Conservation (phyloP, 2,797 vertebrate genomes). For the Philypnodon macrostomus region DNA sequence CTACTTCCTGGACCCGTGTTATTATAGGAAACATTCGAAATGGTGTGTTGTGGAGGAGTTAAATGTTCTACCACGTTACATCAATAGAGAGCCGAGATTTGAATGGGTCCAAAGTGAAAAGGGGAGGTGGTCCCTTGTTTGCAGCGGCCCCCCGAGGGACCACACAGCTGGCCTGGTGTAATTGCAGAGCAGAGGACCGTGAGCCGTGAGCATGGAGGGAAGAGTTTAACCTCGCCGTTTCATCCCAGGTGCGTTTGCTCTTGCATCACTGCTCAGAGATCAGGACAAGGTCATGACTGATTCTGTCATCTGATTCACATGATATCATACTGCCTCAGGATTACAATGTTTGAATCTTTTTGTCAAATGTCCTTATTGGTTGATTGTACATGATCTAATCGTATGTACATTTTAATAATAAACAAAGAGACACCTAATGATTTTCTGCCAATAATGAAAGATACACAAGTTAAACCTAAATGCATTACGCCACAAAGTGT, state of each 20-base stretch:
- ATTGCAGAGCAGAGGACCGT: constrained; percentile 64
- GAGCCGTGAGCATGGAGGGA: constrained; percentile 18
- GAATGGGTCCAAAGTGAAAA: constrained; percentile 11
- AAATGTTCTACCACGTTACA: neutral
- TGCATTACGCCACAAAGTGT: no score
- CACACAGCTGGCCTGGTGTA: constrained; percentile 71
- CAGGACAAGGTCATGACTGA: constrained; percentile 30
- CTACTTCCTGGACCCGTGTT: no score
- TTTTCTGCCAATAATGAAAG: no score
- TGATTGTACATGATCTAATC: no score
- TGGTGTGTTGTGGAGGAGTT: neutral
- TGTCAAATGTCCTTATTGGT: constrained; percentile 1
- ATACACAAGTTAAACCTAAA: no score
- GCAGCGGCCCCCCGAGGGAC: constrained; percentile 53
- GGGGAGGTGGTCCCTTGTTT: constrained; percentile 57
- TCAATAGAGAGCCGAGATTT: constrained; percentile 10
- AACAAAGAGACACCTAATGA: no score
- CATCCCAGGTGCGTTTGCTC: constrained; percentile 58
- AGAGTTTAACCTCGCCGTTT: constrained; percentile 50
- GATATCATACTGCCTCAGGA: constrained; percentile 34
- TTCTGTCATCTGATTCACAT: constrained; percentile 34
- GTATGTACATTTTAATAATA: no score
- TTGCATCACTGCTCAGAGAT: constrained; percentile 53
- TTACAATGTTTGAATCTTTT: constrained; percentile 1
- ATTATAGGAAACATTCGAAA: neutral